A percentile compares a stretch with the other conserved stretches of the same genome.
Conservation (phyloP, 2,113 vertebrate species). For the Archilochus colubris region DNA sequence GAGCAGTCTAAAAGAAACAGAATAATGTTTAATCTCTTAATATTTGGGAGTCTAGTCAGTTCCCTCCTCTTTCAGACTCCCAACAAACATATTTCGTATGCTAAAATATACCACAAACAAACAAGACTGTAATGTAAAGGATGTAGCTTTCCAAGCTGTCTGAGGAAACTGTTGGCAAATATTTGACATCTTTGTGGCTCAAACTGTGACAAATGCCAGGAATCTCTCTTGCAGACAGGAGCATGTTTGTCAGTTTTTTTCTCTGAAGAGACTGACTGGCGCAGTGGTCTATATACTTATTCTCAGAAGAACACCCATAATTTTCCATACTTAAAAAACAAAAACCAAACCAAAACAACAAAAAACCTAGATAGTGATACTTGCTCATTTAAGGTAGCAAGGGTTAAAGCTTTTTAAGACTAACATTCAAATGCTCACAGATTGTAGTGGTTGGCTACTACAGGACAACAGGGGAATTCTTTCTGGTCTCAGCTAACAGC, state of each 20-base stretch:
- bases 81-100: slow-evolving; percentile 25
- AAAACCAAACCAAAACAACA: background rate
- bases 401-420: slow-evolving; percentile 65
- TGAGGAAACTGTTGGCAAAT: slow-evolving; percentile 63
- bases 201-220: slow-evolving; percentile 57
- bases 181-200: slow-evolving; percentile 50
- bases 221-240: slow-evolving; percentile 44
- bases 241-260: slow-evolving; percentile 2
- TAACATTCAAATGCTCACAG: background rate
- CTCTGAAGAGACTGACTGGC: slow-evolving; percentile 50
- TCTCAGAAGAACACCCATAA: slow-evolving; percentile 48
- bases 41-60: slow-evolving; percentile 28
- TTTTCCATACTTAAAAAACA: slow-evolving; percentile 1
- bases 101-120: slow-evolving; percentile 55
- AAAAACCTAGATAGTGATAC: background rate
- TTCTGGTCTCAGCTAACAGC: slow-evolving; percentile 61
- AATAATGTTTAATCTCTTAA: slow-evolving; percentile 48
- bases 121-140: slow-evolving; percentile 50
- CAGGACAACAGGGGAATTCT: slow-evolving; percentile 60
- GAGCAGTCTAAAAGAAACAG: slow-evolving; percentile 43
- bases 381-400: slow-evolving; percentile 26
- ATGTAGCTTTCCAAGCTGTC: slow-evolving; percentile 56
- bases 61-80: slow-evolving; percentile 29
- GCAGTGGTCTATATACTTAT: slow-evolving; percentile 20
- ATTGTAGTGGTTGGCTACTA: slow-evolving; percentile 60